phyloP scores from a whole-genome alignment of 2,797 vertebrate genomes.

The Intellagama lesueurii region DNA sequence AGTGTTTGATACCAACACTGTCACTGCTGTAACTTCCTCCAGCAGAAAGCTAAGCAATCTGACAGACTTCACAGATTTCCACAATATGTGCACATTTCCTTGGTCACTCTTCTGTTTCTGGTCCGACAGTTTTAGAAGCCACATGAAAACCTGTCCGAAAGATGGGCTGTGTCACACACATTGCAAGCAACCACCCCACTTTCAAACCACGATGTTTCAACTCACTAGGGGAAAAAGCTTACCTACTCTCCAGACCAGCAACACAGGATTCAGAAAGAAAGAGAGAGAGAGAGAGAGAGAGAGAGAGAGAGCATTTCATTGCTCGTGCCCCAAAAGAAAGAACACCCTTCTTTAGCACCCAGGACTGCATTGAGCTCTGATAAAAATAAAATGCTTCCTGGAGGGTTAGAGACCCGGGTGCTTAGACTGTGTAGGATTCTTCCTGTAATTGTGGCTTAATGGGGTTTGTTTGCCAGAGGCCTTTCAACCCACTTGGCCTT shows the following conservation, averaged over 20 bases:
- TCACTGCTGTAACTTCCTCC: background rate
- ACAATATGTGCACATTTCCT: background rate
- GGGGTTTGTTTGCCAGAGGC: background rate
- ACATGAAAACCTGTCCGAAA: too few relatives aligned
- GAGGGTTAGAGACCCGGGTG: background rate
- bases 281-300: too few relatives aligned
- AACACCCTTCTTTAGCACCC: background rate
- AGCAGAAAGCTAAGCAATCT: background rate
- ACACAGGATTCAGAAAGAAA: too few relatives aligned
- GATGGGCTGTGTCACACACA: too few relatives aligned
- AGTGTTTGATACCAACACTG: background rate
- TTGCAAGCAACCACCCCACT: background rate
- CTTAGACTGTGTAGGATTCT: background rate
- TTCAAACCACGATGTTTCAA: too few relatives aligned
- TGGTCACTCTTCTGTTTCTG: background rate
- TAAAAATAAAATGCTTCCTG: background rate
- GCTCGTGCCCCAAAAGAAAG: background rate
- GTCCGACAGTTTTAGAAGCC: background rate
- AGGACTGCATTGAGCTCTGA: background rate
- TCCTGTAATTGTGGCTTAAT: constrained; percentile 17
- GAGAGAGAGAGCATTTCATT: background rate
- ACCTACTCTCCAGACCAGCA: background rate
- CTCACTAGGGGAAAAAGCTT: background rate
- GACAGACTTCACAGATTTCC: background rate
- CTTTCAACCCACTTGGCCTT: background rate